Percentiles rank a stretch among this genome's conserved stretches.
Evolutionary conservation across 2,797 vertebrate genomes (phyloP).

Genomic region (Acanthurus leucopareius): DNA sequence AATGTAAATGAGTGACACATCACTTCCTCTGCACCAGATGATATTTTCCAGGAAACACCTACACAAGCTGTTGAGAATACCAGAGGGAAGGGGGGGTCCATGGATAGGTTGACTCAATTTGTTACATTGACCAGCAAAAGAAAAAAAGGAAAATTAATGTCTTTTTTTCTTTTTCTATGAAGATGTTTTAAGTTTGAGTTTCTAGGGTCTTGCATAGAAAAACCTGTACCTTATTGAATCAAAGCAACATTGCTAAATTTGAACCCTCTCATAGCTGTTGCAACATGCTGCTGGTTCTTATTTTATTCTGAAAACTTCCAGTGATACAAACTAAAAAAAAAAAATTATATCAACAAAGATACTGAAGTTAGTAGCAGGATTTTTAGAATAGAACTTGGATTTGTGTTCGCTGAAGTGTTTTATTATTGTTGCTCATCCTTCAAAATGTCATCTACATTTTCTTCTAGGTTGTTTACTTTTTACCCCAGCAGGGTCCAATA

Average conservation of each 20-base stretch:
- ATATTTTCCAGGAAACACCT: constrained; percentile 76
- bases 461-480: constrained; percentile 59
- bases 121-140: constrained; percentile 30
- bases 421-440: constrained; percentile 54
- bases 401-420: constrained; percentile 40
- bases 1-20: constrained; percentile 71
- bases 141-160: constrained; percentile 4
- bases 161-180: constrained; percentile 4
- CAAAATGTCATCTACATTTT: constrained; percentile 67
- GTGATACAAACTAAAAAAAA: constrained; percentile 48
- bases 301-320: constrained; percentile 37
- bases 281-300: constrained; percentile 32
- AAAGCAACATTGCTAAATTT: constrained; percentile 23
- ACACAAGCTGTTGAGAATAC: constrained; percentile 64
- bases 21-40: constrained; percentile 77
- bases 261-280: constrained; percentile 3
- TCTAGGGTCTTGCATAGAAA: constrained; percentile 10
- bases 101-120: constrained; percentile 53
- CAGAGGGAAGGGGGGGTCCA: constrained; percentile 46
- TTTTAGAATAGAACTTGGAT: constrained; percentile 31
- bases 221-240: constrained; percentile 5
- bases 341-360: constrained; percentile 20
- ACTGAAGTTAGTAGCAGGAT: constrained; percentile 12
- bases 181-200: constrained; percentile 30
- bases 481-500: constrained; percentile 68